phyloP scores from a whole-genome alignment of 2,113 vertebrate genomes.

The Sander vitreus region DNA sequence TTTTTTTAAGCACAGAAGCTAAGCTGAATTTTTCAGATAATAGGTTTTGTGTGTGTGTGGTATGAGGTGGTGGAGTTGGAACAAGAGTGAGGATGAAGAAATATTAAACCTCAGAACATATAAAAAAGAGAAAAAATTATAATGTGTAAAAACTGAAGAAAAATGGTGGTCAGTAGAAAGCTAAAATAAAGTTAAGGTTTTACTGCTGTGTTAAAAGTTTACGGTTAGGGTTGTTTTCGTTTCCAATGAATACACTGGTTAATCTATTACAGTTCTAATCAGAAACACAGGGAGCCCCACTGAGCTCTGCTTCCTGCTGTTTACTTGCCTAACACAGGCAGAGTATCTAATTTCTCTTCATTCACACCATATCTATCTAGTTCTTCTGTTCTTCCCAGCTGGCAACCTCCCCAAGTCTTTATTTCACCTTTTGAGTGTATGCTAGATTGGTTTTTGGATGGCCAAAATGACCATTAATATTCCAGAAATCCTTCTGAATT shows the following conservation, averaged over 20 bases:
- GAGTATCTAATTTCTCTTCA: slow-evolving; percentile 34
- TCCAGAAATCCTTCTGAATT: too few species aligned
- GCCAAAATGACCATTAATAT: too few species aligned
- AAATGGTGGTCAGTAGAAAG: slow-evolving; percentile 20
- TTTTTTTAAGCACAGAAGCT: slow-evolving; percentile 5
- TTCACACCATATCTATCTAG: slow-evolving; percentile 33
- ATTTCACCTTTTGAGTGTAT: background rate
- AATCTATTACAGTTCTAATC: slow-evolving; percentile 41
- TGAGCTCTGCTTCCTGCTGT: slow-evolving; percentile 23
- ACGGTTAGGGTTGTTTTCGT: slow-evolving; percentile 1
- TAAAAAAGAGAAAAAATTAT: background rate
- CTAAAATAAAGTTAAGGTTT: slow-evolving; percentile 14
- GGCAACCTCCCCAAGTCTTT: slow-evolving; percentile 36
- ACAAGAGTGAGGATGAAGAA: background rate
- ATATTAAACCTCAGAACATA: background rate
- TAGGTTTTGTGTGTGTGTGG: background rate
- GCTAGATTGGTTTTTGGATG: too few species aligned
- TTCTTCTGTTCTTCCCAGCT: slow-evolving; percentile 47
- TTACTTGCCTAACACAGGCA: slow-evolving; percentile 38
- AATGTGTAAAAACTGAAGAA: background rate
- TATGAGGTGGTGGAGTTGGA: background rate
- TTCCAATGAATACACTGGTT: slow-evolving; percentile 40
- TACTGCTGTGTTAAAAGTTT: slow-evolving; percentile 7
- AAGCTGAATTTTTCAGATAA: slow-evolving; percentile 7
- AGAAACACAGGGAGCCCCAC: slow-evolving; percentile 2